These are phyloP conservation scores for Cepaea hortensis DNA, from an alignment of 2,888 invertebrate genomes.

Conservation along the genomic window DNA sequence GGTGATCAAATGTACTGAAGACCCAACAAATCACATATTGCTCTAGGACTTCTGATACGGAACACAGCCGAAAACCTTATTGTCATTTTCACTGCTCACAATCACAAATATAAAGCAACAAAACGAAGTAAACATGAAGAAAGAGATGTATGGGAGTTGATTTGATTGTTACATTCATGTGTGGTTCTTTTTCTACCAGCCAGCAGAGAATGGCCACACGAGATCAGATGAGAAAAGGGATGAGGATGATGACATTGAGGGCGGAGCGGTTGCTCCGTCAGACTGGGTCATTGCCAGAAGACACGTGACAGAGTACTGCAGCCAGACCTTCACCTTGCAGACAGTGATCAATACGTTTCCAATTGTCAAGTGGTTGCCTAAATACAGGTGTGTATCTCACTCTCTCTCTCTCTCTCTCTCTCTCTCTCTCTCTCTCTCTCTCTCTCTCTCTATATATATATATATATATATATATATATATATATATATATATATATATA, in stretches of 20 bases:
- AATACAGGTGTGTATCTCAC: slow-evolving; percentile 62
- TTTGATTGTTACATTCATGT: too few relatives aligned
- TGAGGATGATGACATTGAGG: not conserved
- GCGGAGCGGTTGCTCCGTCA: slow-evolving; percentile 8
- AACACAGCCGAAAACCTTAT: too few relatives aligned
- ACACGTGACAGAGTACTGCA: slow-evolving; percentile 53
- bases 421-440: slow-evolving; percentile 1
- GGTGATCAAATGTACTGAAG: too few relatives aligned
- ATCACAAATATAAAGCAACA: too few relatives aligned
- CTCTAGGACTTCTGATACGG: too few relatives aligned
- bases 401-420: not conserved
- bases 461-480: not conserved
- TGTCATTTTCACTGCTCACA: too few relatives aligned
- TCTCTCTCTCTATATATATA: too few relatives aligned
- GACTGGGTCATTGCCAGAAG: slow-evolving; percentile 16
- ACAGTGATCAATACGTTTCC: slow-evolving; percentile 66
- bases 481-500: too few relatives aligned
- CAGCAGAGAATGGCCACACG: slow-evolving; percentile 29
- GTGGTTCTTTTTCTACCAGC: slow-evolving; percentile 9
- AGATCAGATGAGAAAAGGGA: not conserved
- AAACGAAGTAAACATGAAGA: too few relatives aligned
- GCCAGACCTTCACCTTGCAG: slow-evolving; percentile 57
- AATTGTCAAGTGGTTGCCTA: slow-evolving; percentile 68
- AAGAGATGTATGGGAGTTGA: too few relatives aligned
- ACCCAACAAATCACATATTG: too few relatives aligned